A percentile compares a stretch with the other conserved stretches of the same genome.
These are phyloP conservation scores for Xenopus petersii DNA, from an alignment of 2,797 vertebrate genomes.

Conservation along the genomic window DNA sequence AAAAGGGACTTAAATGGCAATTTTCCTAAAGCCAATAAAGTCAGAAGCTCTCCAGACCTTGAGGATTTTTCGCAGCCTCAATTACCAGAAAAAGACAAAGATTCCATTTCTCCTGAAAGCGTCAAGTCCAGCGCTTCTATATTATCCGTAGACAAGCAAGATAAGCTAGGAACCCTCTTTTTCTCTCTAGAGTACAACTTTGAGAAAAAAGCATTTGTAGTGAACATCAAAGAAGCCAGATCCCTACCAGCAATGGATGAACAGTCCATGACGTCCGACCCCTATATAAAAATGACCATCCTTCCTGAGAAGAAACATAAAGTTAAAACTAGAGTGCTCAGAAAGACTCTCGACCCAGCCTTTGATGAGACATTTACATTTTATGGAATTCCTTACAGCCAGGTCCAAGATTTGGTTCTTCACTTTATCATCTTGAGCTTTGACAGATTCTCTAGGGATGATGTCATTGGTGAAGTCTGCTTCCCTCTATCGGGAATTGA, in stretches of 20 bases:
- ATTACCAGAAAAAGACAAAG: constrained; percentile 73
- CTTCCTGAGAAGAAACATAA: constrained; percentile 96
- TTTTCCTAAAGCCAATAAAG: constrained; percentile 84
- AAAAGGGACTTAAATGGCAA: constrained; percentile 94
- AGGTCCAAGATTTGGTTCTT: constrained; percentile 84
- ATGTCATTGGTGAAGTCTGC: constrained; percentile 92
- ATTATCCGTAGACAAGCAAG: constrained; percentile 80
- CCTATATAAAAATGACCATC: constrained; percentile 96
- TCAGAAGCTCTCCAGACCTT: constrained; percentile 78
- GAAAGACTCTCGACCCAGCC: constrained; percentile 93
- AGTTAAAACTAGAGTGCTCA: constrained; percentile 94
- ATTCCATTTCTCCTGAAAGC: constrained; percentile 75
- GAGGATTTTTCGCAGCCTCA: constrained; percentile 78
- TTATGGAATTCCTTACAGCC: constrained; percentile 86
- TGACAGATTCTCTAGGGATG: constrained; percentile 94
- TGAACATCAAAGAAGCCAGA: constrained; percentile 93
- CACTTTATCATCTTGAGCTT: constrained; percentile 96
- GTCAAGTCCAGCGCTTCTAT: constrained; percentile 79
- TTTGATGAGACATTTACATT: constrained; percentile 98
- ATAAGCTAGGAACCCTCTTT: constrained; percentile 84
- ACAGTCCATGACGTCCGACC: constrained; percentile 95
- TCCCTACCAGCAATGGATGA: constrained; percentile 93
- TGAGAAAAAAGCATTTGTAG: constrained; percentile 92
- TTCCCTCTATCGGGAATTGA: constrained; percentile 87
- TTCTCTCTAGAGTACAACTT: constrained; percentile 95